Base-by-base conservation (phyloP, 2,113 vertebrate species). In the Dasyprocta punctata region DNA sequence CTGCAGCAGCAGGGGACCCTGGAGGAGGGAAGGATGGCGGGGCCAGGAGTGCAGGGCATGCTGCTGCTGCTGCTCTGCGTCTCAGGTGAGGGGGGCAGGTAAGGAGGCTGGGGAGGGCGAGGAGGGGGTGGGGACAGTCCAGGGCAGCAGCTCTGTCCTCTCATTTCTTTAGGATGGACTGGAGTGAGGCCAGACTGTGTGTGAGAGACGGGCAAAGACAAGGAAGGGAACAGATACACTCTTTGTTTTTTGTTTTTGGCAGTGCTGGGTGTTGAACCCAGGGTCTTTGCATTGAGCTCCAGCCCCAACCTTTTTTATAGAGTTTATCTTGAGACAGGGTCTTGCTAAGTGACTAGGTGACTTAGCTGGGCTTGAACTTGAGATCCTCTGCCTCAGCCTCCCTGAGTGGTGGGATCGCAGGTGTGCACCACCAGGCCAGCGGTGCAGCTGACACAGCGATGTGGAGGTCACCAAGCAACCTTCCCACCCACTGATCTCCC, bases 31-130 rank as follows among this genome's bases (percentile, higher is more conserved):
- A n/a, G n/a, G n/a, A n/a, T n/a, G n/a, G n/a, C n/a, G n/a, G n/a
- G n/a, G n/a, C n/a, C n/a, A n/a, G n/a, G n/a, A n/a, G n/a, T n/a
- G n/a, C n/a, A n/a, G n/a, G n/a, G n/a, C n/a, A n/a, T n/a, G n/a
- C n/a, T n/a, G 38, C 36, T 71, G 44, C 89, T 61, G 30, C 8
- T 47, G 30, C 30, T 94, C 69, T 26, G 13, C n/a, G 56, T 61
- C 85, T 88, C 69, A 26, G 96, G 96, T 96, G 75, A 93, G 97
- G 69, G 69, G 71, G 71, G 41, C 5, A n/a, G 84, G 24, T 5
- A 28, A 89, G 33, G 30, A 30, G 17, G n/a, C 14, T 20, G 41
- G 54, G n/a, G n/a, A 33, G n/a, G 17, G 22, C 8, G 67, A 7
- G n/a, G 10, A 47, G 12, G 19, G 78, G 14, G 7, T 5, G 8